These are phyloP conservation scores for Hyperoodon ampullatus DNA, from an alignment of 2,113 vertebrate species.

Conservation along the genomic window DNA sequence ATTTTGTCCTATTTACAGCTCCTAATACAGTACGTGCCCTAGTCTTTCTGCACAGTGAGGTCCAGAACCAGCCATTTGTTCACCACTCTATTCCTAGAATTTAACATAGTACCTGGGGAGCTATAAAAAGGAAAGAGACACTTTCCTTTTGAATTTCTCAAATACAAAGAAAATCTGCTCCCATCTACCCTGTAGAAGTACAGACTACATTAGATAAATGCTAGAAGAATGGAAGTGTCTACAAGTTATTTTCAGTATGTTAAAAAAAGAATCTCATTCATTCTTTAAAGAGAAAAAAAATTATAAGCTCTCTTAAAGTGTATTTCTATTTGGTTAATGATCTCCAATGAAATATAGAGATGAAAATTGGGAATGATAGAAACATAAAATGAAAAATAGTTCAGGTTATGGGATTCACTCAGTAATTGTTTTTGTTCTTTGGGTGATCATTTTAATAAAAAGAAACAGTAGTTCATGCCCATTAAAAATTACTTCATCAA, in stretches of 20 bases:
- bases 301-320: neutral
- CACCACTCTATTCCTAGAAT: neutral
- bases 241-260: neutral
- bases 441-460: neutral
- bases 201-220: neutral
- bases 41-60: neutral
- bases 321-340: conserved; percentile 31
- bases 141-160: conserved; percentile 22
- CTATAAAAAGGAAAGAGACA: neutral
- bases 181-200: neutral
- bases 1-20: neutral
- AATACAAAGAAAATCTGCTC: neutral
- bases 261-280: neutral
- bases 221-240: neutral
- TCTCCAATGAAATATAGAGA: neutral
- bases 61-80: neutral
- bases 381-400: conserved; percentile 30
- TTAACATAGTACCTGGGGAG: neutral
- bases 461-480: neutral
- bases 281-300: neutral
- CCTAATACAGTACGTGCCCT: neutral
- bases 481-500: neutral
- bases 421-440: conserved; percentile 18
- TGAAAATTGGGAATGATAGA: conserved; percentile 2
- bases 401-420: neutral